Evolutionary conservation across 2,797 vertebrate species (phyloP).

Genomic region (Ceyx erithaca): DNA sequence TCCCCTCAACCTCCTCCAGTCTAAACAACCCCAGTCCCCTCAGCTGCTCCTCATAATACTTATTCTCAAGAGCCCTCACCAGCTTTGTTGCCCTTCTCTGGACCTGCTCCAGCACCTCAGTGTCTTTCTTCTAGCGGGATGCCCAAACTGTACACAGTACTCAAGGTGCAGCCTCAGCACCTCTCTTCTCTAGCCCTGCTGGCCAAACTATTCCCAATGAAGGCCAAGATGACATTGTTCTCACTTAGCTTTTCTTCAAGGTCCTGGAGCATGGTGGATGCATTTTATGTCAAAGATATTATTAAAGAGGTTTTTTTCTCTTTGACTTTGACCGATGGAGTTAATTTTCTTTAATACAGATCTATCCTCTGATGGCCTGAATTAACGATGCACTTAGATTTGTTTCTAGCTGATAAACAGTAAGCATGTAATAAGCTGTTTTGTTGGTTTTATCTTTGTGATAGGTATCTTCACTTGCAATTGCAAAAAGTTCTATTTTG

Average conservation of each 20-base stretch:
- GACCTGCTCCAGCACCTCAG: too few species aligned
- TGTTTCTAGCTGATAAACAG: constrained; percentile 47
- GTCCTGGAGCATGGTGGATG: background rate
- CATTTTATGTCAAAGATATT: constrained; percentile 12
- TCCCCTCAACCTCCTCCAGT: too few species aligned
- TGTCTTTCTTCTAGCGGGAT: too few species aligned
- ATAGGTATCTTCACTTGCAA: background rate
- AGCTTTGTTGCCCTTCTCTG: too few species aligned
- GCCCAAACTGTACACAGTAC: too few species aligned
- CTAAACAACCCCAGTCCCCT: too few species aligned
- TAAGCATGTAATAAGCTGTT: constrained; percentile 3
- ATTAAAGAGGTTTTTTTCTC: background rate
- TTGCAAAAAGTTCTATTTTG: background rate
- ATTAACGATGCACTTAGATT: constrained; percentile 8
- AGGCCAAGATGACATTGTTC: background rate
- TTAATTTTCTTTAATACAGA: constrained; percentile 55
- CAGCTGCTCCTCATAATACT: too few species aligned
- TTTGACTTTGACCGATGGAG: constrained; percentile 45
- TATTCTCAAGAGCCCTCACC: too few species aligned
- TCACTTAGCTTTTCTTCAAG: background rate
- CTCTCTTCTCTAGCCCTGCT: too few species aligned
- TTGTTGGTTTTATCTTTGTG: constrained; percentile 7
- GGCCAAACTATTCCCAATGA: too few species aligned
- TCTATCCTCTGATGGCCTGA: constrained; percentile 30
- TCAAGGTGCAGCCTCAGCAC: too few species aligned